Base-by-base conservation (phyloP, 2,888 invertebrate genomes). In the Caradrina clavipalpis region DNA sequence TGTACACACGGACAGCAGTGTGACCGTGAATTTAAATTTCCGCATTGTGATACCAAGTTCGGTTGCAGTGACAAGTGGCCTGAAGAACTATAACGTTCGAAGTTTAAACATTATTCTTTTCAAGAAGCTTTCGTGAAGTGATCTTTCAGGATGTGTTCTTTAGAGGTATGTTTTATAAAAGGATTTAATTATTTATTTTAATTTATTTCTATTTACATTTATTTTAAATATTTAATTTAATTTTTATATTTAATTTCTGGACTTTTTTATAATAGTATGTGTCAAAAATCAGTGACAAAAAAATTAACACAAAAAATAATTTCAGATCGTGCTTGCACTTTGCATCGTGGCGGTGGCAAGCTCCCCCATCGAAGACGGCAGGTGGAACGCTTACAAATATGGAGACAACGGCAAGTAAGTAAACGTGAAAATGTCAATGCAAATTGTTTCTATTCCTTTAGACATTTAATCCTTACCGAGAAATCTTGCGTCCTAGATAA, bases 381-480 rank as follows among this genome's bases (percentile, higher is more conserved):
- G 73, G 81, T 96, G 95, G 95, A 81, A 92, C 86, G 93, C 95
- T 39, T 90, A 93, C 85, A 90, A 89, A 87, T 94, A 90, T 81
- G 95, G 95, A 69, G 90, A 90, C 56, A 57, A 73, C 80, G 95
- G 95, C 92, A 95, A 93, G 95, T 95, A 90, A 93, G 95, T 93
- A 91, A 92, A 93, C 92, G 88, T 82, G 89, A 92, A 91, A 92
- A 93, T 92, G 88, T 82, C 89, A 92, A 80, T 60, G 66, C 69
- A 69, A 73, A 71, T 78, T 72, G 68, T 83, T 82, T 76, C 78
- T 81, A 81, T 84, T 83, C 64, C 82, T 74, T 69, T 61, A 78
- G 69, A 80, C 69, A 82, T 81, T 82, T 78, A 73, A 69, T 61
- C 19, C 51, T 47, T 50, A 69, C 42, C 10, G 39, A 63, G 59